Conservation (phyloP, 1,140 invertebrate genomes). For the Neotoxoptera formosana region DNA sequence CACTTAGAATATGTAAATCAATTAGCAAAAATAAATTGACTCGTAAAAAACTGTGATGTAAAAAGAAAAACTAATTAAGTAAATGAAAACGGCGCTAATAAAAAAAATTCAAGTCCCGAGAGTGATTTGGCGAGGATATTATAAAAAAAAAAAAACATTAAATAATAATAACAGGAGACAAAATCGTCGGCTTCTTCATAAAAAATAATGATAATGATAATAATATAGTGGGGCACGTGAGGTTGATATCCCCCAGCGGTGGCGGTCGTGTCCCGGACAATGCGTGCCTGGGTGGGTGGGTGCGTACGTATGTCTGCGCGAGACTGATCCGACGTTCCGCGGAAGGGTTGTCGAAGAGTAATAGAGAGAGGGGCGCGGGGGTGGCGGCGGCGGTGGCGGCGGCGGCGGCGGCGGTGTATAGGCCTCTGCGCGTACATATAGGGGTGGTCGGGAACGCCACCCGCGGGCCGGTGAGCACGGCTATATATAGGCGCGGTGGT, state of each 20-base stretch:
- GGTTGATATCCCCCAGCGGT: neutral
- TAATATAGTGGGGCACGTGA: neutral
- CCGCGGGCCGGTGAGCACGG: neutral
- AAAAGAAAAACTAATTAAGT: constrained; percentile 21
- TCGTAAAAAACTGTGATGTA: neutral
- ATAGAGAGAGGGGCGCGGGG: neutral
- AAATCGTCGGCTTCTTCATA: neutral
- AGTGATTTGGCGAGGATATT: neutral
- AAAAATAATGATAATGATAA: constrained; percentile 7
- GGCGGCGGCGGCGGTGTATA: neutral
- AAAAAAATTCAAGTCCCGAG: neutral
- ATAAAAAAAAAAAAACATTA: neutral
- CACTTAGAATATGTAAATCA: constrained; percentile 14
- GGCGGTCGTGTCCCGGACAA: neutral
- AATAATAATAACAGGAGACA: constrained; percentile 17
- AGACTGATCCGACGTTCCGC: neutral
- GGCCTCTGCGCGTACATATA: neutral
- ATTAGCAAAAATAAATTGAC: constrained; percentile 16
- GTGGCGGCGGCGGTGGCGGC: neutral
- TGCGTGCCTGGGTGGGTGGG: neutral
- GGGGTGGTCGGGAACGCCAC: neutral
- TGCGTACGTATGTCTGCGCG: neutral
- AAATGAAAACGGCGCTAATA: neutral
- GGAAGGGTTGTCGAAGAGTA: constrained; percentile 24
- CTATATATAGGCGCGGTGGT: neutral